Conservation (phyloP, 2,888 invertebrate species). For the Timandra comae region DNA sequence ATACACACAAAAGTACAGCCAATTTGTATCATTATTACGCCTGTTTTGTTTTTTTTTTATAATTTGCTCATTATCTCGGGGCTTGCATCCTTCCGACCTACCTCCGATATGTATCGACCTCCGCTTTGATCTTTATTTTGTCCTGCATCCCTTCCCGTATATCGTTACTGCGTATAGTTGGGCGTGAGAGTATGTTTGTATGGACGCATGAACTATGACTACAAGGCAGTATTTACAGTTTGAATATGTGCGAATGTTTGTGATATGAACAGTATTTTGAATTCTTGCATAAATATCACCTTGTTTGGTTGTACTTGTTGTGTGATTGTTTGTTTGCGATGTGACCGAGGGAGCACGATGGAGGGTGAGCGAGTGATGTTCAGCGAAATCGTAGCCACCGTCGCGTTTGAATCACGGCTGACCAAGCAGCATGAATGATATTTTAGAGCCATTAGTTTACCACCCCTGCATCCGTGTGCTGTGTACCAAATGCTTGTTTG, state of each 20-base stretch:
- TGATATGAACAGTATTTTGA: conserved; percentile 17
- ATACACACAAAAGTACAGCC: conserved; percentile 59
- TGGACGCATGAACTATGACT: conserved; percentile 32
- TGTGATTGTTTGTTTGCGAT: neutral
- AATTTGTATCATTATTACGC: conserved; percentile 41
- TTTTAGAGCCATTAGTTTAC: conserved; percentile 56
- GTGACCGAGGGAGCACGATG: conserved; percentile 21
- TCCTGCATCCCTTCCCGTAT: conserved; percentile 46
- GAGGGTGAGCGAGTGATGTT: conserved; percentile 71
- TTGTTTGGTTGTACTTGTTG: conserved; percentile 62
- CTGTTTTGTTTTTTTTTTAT: conserved; percentile 26
- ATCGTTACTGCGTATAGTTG: conserved; percentile 34
- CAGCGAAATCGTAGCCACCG: conserved; percentile 55
- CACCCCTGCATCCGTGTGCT: conserved; percentile 65
- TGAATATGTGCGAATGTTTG: conserved; percentile 13
- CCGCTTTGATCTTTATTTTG: conserved; percentile 40
- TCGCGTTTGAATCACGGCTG: neutral
- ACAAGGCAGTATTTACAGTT: neutral
- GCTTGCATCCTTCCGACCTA: conserved; percentile 48
- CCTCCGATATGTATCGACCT: conserved; percentile 25
- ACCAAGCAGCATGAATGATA: conserved; percentile 53
- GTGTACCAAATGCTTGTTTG: conserved; percentile 58
- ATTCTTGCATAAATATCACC: conserved; percentile 17
- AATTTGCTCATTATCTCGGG: conserved; percentile 54
- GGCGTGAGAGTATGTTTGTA: conserved; percentile 20